Evolutionary conservation across 2,113 vertebrate species (phyloP), one percentile per base, ranked within the genome.

Genomic region (human): DNA sequence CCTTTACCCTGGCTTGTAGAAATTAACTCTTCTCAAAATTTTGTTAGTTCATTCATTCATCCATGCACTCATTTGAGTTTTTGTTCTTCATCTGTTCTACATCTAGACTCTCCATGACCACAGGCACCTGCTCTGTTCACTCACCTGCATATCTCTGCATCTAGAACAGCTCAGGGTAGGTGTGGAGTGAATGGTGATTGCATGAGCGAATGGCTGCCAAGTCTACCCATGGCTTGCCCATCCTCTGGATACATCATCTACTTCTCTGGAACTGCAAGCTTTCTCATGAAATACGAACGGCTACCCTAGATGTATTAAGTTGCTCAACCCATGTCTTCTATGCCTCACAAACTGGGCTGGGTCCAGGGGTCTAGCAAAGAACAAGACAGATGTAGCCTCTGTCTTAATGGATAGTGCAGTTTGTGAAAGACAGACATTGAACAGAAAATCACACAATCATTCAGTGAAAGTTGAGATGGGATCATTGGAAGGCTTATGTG

Each of bases 61-160:
- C 70, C 22, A 38, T 35, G 79, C 61, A 64, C 32, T 32, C 25
- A 10, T 32, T 27, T 20, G 7, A 13, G 16, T 25, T 85, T 85
- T 45, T 23, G 10, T 59, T 68, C 25, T 59, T 17, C 12, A 45
- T 72, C 43, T 52, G 25, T 1, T 68, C 32, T 38, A 22, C 22
- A 3, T 17, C 14, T 48, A 14, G 23, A n/a, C 20, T 12, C 16
- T n/a, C 20, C 0, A 0, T 4, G 73, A 70, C 20, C 72, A 45
- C 43, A 43, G 13, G 35, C 6, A 1, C 11, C 6, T 27, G n/a
- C 13, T n/a, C 22, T 25, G 12, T 3, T 27, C 38, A 22, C 35
- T 14, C 7, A 9, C 9, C 0, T 5, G 22, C 0, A 2, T 32
- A 2, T 4, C 3, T 5, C 27, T 18, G 22, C 5, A 13, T 25